Base-by-base conservation (phyloP, 2,888 invertebrate genomes). In the Trichacis sp. region DNA sequence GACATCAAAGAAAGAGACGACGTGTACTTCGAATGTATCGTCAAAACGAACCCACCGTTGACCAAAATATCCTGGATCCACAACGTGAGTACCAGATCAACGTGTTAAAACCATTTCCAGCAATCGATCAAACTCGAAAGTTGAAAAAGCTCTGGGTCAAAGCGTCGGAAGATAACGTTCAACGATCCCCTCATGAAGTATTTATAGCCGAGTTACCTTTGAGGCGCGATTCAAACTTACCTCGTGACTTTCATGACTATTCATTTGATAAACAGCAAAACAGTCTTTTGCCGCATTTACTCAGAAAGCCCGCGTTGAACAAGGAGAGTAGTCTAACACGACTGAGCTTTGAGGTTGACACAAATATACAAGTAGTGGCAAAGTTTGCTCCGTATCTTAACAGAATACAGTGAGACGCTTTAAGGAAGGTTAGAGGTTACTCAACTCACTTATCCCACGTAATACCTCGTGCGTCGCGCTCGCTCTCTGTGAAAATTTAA, bases 1-100 rank as follows among this genome's bases (percentile, higher is more conserved):
- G 94, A 95, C 87, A 95, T 95, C 87, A 95, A 95, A 85, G 95
- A 95, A 85, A 94, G 95, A 51, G 95, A 94, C 80, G 95, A 95
- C 86, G 94, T 95, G 64, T 95, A 95, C 87, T 95, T 95, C 86
- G 95, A 95, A 87, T 95, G 95, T 86, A 93, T 94, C 87, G 93
- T 95, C 78, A 91, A 92, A 79, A 93, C 95, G 76, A 94, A 95
- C 87, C 95, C 95, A 33, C 90, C 91, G 67, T 93, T 92, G 87
- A 89, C 93, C 78, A 92, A 93, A 79, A 89, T 95, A 69, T 90
- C 92, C 73, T 95, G 95, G 95, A 87, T 93, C 74, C 94, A 94
- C 80, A 92, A 95, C 81, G 95, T 95, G 85, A 93, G 93, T 92
- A 50, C 8, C 24, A n/a, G n/a, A n/a, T n/a, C n/a, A n/a, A n/a